Evolutionary conservation across 2,888 invertebrate species (phyloP), one percentile per base, ranked within the genome.

Genomic region (Drosophila emarginata): DNA sequence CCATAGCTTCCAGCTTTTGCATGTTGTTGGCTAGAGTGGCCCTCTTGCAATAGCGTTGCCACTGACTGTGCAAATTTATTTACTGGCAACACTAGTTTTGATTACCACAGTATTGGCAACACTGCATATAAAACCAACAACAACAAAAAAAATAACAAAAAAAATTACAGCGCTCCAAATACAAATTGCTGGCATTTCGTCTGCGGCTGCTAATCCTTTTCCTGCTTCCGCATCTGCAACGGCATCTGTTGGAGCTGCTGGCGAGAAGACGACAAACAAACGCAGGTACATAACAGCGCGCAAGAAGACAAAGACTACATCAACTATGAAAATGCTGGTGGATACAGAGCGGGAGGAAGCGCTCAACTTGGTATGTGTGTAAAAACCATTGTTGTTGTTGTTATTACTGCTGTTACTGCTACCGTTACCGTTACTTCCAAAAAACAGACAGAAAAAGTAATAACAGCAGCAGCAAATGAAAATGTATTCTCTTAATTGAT

Each of bases 271-370:
- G 12, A 21, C 45, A 45, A 45, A 9, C 21, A 80, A 81, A 74
- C 75, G 74, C 65, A 78, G 80, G 71, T 80, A 78, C 68, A 79
- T 80, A 82, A 79, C 84, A 80, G 72, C 76, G 67, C 78, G 72
- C 74, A 83, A 79, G 74, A 85, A 74, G 79, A 76, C 76, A 72
- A 81, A 77, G 77, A 79, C 32, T 32, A 32, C 32, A 32, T 32
- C 74, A 78, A 78, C 74, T 53, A 82, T 87, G 87, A 82, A 87
- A 87, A 82, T 82, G 79, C 94, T 95, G 94, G 94, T 94, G 83
- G 96, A 96, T 92, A 94, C 94, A 92, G 96, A 96, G 93, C 96
- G 95, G 92, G 96, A 96, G 93, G 96, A 96, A 92, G 95, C 96
- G 52, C 88, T 85, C 59, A 91, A 91, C 86, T 79, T 91, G 82